A percentile compares a stretch with the other conserved stretches of the same genome.
phyloP scores from a whole-genome alignment of 2,888 invertebrate species.

The Calliopum simillimum region DNA sequence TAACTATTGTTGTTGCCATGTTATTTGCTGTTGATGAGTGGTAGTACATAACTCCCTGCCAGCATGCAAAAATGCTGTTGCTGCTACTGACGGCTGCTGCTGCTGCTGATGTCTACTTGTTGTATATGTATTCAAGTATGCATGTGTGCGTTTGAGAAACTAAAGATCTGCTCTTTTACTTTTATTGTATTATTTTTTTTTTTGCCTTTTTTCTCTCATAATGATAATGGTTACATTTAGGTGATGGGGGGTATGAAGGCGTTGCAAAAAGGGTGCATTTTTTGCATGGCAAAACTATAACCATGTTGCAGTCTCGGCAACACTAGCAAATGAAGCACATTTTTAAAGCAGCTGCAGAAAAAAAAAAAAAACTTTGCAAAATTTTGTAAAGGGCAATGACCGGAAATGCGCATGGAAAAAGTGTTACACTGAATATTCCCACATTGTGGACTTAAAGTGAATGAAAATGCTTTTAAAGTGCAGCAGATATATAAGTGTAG shows the following conservation, averaged over 20 bases:
- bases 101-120: slow-evolving; percentile 14
- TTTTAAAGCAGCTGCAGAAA: not conserved
- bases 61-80: not conserved
- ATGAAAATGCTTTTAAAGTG: no score
- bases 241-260: no score
- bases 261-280: no score
- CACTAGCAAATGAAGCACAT: no score
- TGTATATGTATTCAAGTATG: slow-evolving; percentile 4
- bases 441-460: no score
- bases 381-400: slow-evolving; percentile 12
- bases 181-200: slow-evolving; percentile 2
- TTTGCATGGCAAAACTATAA: no score
- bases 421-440: not conserved
- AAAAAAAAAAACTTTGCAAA: not conserved
- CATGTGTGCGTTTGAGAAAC: not conserved
- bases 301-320: no score
- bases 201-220: slow-evolving; percentile 4
- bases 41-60: slow-evolving; percentile 2
- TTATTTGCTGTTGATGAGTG: slow-evolving; percentile 25
- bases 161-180: no score
- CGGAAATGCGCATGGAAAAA: slow-evolving; percentile 6
- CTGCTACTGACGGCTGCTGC: slow-evolving; percentile 5
- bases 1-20: slow-evolving; percentile 13
- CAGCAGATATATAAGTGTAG: no score
- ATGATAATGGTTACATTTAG: slow-evolving; percentile 12